Evolutionary conservation across 1,140 invertebrate genomes (phyloP), one percentile per base, ranked within the genome.

Genomic region (Drosophila oshimai): DNA sequence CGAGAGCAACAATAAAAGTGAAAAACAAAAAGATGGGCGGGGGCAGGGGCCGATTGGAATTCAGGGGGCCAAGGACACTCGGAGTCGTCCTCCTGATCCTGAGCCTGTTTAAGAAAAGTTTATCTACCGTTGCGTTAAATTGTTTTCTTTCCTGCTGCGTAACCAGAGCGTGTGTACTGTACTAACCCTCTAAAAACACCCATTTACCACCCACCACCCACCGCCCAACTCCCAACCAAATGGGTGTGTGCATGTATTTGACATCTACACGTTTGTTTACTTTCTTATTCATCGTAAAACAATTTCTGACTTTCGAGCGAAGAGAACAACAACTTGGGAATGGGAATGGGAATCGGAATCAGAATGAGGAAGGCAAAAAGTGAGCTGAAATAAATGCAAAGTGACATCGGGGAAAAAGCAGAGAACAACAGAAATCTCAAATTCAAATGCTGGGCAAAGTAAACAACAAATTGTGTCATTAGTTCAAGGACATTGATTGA

Each of bases 401-500:
- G 39, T 31, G 24, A 17, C 42, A 17, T n/a, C 1, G 17, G 9
- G 15, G 9, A 9, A 6, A 20, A 4, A 22, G 4, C 6, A 15
- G 6, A 12, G 7, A 41, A 36, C 28, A 44, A 71, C 15, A 41
- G 36, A 46, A 49, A 73, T 61, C 28, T 47, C 37, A 73, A 64
- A 72, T 55, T 64, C 60, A 57, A 62, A 73, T 71, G 49, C 51
- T 60, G 37, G 57, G 41, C 46, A 53, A 28, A 46, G 49, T 60
- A 44, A 72, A 34, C 69, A 73, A 46, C 73, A 74, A 75, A 74
- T 74, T 75, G 72, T 75, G 73, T 75, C 73, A 75, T 75, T 74
- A 75, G 73, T 75, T 75, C 73, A 75, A 75, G 73, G 71, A 75
- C 73, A 75, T 69, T 75, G 73, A 75, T 75, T 75, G 72, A 75